Conservation (phyloP, 2,888 invertebrate genomes). For the Helleia helle region DNA sequence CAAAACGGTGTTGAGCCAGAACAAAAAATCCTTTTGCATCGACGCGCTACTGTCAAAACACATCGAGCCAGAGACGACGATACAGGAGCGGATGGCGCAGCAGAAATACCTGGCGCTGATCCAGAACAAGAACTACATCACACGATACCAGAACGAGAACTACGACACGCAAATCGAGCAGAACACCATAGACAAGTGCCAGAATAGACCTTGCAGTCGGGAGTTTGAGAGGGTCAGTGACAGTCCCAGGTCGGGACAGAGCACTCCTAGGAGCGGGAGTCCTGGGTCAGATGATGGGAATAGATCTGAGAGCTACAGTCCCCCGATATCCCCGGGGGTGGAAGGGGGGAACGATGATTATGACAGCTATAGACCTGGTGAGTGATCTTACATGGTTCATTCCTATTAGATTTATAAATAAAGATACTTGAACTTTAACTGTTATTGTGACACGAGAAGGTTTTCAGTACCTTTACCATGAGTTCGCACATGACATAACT, state of each 20-base stretch:
- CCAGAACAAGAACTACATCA: constrained; percentile 57
- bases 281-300: constrained; percentile 74
- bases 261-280: constrained; percentile 48
- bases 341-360: constrained; percentile 77
- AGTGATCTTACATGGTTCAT: too few species aligned
- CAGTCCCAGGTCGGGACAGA: constrained; percentile 45
- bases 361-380: constrained; percentile 61
- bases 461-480: too few species aligned
- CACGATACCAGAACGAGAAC: constrained; percentile 50
- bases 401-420: too few species aligned
- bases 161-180: constrained; percentile 62
- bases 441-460: too few species aligned
- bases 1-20: constrained; percentile 49
- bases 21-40: constrained; percentile 89
- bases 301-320: constrained; percentile 81
- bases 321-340: constrained; percentile 89
- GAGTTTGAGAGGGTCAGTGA: constrained; percentile 28
- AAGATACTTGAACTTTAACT: too few species aligned
- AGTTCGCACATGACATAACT: too few species aligned
- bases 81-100: constrained; percentile 47
- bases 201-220: constrained; percentile 24
- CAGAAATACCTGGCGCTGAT: constrained; percentile 54
- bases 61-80: constrained; percentile 38
- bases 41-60: constrained; percentile 86
- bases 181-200: constrained; percentile 54